phyloP scores from a whole-genome alignment of 2,888 invertebrate genomes.

The Ophioninae sp. region DNA sequence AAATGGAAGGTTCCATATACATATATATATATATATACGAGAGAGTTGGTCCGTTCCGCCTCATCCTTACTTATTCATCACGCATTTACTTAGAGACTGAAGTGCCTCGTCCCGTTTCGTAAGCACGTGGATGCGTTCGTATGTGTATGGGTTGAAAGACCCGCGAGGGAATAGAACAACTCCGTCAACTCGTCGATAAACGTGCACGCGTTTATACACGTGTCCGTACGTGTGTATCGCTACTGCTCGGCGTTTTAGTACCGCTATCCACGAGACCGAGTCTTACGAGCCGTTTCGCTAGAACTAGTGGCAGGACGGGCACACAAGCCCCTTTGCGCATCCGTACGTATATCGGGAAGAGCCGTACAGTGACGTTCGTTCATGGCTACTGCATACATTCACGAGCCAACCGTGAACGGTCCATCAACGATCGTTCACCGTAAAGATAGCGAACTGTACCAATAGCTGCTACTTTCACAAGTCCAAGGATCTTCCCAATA shows the following conservation, averaged over 20 bases:
- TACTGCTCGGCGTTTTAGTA: conserved; percentile 40
- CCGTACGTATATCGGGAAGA: not conserved
- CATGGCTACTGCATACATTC: conserved; percentile 4
- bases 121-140: conserved; percentile 2
- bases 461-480: conserved; percentile 2
- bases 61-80: conserved; percentile 73
- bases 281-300: conserved; percentile 68
- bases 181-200: conserved; percentile 63
- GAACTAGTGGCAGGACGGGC: conserved; percentile 61
- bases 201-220: not conserved
- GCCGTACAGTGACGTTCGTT: conserved; percentile 8
- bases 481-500: not conserved
- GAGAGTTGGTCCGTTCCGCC: conserved; percentile 37
- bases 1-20: conserved; percentile 57
- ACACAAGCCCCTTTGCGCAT: conserved; percentile 4
- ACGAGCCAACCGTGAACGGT: conserved; percentile 2
- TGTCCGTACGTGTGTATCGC: not conserved
- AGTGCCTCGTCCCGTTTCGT: conserved; percentile 33
- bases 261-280: conserved; percentile 67
- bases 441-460: not conserved
- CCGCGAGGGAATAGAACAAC: conserved; percentile 66
- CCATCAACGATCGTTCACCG: conserved; percentile 16
- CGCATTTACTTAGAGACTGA: conserved; percentile 72
- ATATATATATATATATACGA: not conserved
- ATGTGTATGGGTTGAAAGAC: conserved; percentile 33